phyloP scores from a whole-genome alignment of 2,797 vertebrate species.

The Selene dorsalis region DNA sequence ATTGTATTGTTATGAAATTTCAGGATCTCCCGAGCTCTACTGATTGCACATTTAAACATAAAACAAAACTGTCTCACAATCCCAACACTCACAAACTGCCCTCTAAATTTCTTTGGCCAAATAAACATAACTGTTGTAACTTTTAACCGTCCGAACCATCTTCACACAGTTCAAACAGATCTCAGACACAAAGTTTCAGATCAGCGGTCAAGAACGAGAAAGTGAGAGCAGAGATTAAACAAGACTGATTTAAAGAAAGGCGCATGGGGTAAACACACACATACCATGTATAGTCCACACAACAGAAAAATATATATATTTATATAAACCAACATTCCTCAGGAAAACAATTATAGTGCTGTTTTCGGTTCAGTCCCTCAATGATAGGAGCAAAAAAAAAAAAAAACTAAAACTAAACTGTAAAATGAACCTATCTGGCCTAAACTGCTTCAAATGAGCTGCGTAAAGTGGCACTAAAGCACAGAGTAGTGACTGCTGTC shows the following conservation, averaged over 20 bases:
- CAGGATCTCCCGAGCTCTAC: constrained; percentile 28
- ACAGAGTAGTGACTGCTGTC: neutral
- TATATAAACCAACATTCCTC: constrained; percentile 67
- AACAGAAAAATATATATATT: constrained; percentile 52
- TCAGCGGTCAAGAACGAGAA: constrained; percentile 16
- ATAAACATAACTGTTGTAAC: constrained; percentile 9
- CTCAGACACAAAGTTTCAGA: neutral
- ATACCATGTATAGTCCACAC: constrained; percentile 19
- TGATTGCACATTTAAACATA: constrained; percentile 65
- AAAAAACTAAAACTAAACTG: constrained; percentile 1
- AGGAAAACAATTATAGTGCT: constrained; percentile 52
- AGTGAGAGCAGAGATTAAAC: constrained; percentile 7
- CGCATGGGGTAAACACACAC: constrained; percentile 37
- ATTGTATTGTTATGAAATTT: constrained; percentile 14
- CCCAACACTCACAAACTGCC: neutral
- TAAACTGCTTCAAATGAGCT: constrained; percentile 32
- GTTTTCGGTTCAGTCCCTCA: constrained; percentile 48
- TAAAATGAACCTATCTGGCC: constrained; percentile 31
- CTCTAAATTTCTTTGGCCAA: constrained; percentile 58
- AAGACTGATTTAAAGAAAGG: constrained; percentile 39
- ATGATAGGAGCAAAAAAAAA: neutral
- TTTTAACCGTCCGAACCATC: neutral
- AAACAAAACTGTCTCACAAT: constrained; percentile 9
- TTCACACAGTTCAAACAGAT: neutral
- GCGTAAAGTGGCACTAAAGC: constrained; percentile 39